Base-by-base conservation (phyloP, 2,888 invertebrate species). In the Cyclophora albipunctata region DNA sequence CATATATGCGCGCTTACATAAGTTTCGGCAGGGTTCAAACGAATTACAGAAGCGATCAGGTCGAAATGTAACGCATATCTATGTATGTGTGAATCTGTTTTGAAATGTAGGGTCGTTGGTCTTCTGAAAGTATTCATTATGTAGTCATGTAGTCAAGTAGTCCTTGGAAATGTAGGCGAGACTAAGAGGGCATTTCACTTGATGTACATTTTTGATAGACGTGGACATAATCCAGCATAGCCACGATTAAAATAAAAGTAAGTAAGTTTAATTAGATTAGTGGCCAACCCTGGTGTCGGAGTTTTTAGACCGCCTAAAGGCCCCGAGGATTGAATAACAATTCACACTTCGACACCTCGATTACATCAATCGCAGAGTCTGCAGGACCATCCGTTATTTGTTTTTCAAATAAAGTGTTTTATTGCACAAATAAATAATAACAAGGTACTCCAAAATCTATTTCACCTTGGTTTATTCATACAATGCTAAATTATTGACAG, bases 311-410 rank as follows among this genome's bases (percentile, higher is more conserved):
- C 40, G 40, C 2, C 7, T 40, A 3, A 20, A 1, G 2, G 20
- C 20, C 20, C 20, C 20, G 20, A 20, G 52, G 60, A 64, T 70
- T 71, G 67, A 67, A 60, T 67, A 72, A 58, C 63, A 64, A 62
- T 61, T 63, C 53, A 59, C 65, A 65, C 62, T 52, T 55, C 20
- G 42, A 40, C 54, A 47, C 53, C 47, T 54, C 46, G 47, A 48
- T 55, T 49, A 51, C 47, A 53, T 53, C 48, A 50, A 50, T 43
- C 51, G 44, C 37, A 37, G 4, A 1, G 37, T 37, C 4, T 43
- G 20, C 20, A 7, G 4, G 34, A 7, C 6, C 43, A 33, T 43
- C 33, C 33, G 34, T 33, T 43, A 5, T 34, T 33, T 34, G 34
- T 7, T 5, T 43, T 34, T 33, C 3, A 20, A 33, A 43, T 43